Evolutionary conservation across 2,888 invertebrate genomes (phyloP).

Genomic region (Eupithecia exiguata): DNA sequence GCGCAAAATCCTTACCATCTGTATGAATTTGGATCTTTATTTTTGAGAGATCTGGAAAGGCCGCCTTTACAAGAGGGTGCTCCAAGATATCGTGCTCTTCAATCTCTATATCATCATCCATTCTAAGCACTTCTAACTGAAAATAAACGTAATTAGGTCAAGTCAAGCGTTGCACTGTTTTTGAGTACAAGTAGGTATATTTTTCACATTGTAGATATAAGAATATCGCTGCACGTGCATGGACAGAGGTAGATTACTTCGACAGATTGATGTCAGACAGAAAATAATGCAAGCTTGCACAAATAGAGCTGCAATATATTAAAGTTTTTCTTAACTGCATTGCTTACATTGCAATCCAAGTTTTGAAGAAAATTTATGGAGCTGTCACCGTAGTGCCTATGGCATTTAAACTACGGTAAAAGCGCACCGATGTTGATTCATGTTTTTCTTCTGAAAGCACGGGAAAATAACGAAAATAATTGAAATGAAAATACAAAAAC

Average conservation of each 20-base stretch:
- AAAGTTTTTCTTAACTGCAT: neutral
- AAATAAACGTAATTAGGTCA: slow-evolving; percentile 1
- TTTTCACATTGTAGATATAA: neutral
- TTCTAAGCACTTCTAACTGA: slow-evolving; percentile 31
- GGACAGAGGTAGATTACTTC: neutral
- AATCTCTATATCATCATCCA: slow-evolving; percentile 73
- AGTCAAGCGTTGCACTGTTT: neutral
- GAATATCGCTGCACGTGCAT: slow-evolving; percentile 2
- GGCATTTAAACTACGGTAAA: neutral
- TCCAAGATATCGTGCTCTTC: slow-evolving; percentile 68
- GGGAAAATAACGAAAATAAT: neutral
- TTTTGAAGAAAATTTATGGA: neutral
- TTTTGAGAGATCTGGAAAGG: slow-evolving; percentile 55
- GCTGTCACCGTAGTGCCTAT: neutral
- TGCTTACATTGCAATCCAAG: neutral
- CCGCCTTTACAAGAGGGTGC: slow-evolving; percentile 56
- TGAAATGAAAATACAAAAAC: slow-evolving; percentile 3
- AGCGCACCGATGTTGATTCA: neutral
- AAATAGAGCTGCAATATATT: neutral
- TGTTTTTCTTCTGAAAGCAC: neutral
- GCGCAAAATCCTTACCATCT: slow-evolving; percentile 38
- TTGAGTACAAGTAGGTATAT: neutral
- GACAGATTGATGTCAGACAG: neutral
- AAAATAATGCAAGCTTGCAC: neutral
- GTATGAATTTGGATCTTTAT: slow-evolving; percentile 57